A percentile compares a stretch with the other conserved stretches of the same genome.
Evolutionary conservation across 2,888 invertebrate species (phyloP).

Genomic region (Ceriagrion tenellum): DNA sequence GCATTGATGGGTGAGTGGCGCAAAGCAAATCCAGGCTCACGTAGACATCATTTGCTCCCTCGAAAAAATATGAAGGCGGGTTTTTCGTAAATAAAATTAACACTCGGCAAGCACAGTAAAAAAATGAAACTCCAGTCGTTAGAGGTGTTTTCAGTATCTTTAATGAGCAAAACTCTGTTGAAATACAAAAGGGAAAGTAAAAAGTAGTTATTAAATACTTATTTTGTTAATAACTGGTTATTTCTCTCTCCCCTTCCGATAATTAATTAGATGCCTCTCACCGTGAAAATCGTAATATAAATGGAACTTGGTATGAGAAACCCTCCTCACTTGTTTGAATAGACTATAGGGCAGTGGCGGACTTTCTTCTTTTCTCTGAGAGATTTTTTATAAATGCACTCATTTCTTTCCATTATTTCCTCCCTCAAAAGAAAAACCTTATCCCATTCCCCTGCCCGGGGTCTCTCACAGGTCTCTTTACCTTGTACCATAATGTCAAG

Average conservation of each 20-base stretch:
- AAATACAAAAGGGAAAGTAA: not conserved
- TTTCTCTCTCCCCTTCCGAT: not conserved
- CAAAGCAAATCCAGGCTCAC: not conserved
- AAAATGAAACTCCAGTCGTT: not conserved
- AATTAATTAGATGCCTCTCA: constrained; percentile 43
- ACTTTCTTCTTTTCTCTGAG: constrained; percentile 26
- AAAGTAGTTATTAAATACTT: not conserved
- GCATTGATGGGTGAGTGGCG: not conserved
- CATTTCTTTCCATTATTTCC: constrained; percentile 49
- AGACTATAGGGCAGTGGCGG: constrained; percentile 30
- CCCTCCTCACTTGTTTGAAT: constrained; percentile 48
- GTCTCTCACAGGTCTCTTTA: not conserved
- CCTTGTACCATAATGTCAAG: constrained; percentile 43
- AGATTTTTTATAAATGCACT: constrained; percentile 21
- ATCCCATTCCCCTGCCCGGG: not conserved
- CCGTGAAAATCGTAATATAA: not conserved
- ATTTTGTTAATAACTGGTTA: not conserved
- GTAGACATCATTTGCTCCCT: not conserved
- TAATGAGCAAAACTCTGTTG: too few relatives aligned
- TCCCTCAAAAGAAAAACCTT: constrained; percentile 38
- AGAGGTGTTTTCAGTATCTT: not conserved
- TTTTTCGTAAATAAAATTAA: not conserved
- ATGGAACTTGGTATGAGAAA: not conserved
- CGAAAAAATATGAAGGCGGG: not conserved
- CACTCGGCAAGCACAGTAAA: not conserved